A percentile compares a stretch with the other conserved stretches of the same genome.
Conservation (phyloP, 2,888 invertebrate genomes). For the Cantharis nigra region DNA sequence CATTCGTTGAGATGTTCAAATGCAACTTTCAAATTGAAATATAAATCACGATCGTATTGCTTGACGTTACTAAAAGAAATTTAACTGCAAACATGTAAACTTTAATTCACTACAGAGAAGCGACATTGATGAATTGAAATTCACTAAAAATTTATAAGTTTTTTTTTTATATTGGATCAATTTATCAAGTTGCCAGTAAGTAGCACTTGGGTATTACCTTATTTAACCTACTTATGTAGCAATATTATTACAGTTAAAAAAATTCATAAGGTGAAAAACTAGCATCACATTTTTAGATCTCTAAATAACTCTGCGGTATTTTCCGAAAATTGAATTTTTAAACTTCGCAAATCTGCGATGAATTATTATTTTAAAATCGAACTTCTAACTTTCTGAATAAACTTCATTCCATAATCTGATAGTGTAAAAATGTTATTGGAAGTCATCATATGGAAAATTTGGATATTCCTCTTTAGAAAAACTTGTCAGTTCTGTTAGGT, state of each 20-base stretch:
- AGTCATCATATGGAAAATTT: neutral
- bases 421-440: neutral
- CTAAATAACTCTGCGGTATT: neutral
- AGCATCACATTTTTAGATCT: no score
- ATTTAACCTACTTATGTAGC: neutral
- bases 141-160: neutral
- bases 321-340: neutral
- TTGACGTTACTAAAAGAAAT: neutral
- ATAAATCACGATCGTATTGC: neutral
- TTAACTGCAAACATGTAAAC: neutral
- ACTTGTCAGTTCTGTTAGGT: neutral
- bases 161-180: neutral
- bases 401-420: neutral
- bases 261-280: no score
- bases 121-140: neutral
- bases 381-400: neutral
- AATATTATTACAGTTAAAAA: neutral
- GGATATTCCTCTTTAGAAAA: neutral
- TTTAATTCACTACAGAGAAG: neutral
- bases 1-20: no score
- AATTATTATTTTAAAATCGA: neutral
- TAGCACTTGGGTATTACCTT: neutral
- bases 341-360: neutral
- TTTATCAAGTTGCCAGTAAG: neutral
- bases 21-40: neutral